Evolutionary conservation across 2,888 invertebrate species (phyloP).

Genomic region (Pristionchus mayeri): DNA sequence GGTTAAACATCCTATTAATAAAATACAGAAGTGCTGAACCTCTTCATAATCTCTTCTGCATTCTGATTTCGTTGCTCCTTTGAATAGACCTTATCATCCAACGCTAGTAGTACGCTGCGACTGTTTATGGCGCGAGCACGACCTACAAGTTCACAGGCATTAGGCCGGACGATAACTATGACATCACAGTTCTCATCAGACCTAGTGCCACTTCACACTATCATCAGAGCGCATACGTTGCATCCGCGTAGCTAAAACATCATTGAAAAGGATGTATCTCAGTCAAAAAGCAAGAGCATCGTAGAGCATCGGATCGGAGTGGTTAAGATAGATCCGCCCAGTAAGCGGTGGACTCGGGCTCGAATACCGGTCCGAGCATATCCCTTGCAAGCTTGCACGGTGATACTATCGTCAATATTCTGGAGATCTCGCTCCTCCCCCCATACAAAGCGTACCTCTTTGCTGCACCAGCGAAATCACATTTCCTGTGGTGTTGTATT

Average conservation of each 20-base stretch:
- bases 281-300: background rate
- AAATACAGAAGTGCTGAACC: background rate
- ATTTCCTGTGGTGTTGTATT: constrained; percentile 65
- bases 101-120: constrained; percentile 31
- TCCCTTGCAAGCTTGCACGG: too few relatives aligned
- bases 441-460: background rate
- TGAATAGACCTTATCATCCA: background rate
- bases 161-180: too few relatives aligned
- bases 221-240: background rate
- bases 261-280: too few relatives aligned
- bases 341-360: too few relatives aligned
- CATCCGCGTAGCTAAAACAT: too few relatives aligned
- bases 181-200: too few relatives aligned
- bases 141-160: too few relatives aligned
- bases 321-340: too few relatives aligned
- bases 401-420: too few relatives aligned
- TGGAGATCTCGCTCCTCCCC: background rate
- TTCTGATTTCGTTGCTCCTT: constrained; percentile 33
- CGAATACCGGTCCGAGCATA: too few relatives aligned
- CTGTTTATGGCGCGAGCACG: constrained; percentile 23
- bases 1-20: background rate
- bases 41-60: constrained; percentile 32
- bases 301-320: too few relatives aligned
- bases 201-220: background rate
- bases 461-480: constrained; percentile 47